These are phyloP conservation scores for Neolamprologus cancellatus DNA, from an alignment of 2,113 vertebrate genomes.

Conservation along the genomic window DNA sequence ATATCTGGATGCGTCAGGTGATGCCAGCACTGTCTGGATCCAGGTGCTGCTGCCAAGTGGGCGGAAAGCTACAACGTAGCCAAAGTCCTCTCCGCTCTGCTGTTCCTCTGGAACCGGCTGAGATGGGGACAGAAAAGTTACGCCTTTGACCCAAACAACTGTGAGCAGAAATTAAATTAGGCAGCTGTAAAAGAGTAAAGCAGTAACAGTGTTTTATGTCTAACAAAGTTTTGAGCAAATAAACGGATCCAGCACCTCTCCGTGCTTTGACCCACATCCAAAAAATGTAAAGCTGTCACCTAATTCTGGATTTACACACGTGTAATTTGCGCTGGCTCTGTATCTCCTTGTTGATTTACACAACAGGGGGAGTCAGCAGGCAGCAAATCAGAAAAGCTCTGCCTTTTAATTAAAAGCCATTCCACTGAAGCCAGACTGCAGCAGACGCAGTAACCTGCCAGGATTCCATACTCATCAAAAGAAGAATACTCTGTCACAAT, in stretches of 20 bases:
- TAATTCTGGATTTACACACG: slow-evolving; percentile 18
- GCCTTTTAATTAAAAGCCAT: slow-evolving; percentile 56
- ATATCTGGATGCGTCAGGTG: slow-evolving; percentile 77
- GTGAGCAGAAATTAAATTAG: neutral
- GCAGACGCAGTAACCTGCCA: slow-evolving; percentile 16
- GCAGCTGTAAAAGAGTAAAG: neutral
- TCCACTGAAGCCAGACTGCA: slow-evolving; percentile 21
- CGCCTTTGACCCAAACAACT: neutral
- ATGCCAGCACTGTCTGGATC: slow-evolving; percentile 78
- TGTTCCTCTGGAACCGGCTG: slow-evolving; percentile 84
- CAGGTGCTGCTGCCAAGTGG: slow-evolving; percentile 75
- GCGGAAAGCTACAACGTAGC: slow-evolving; percentile 79
- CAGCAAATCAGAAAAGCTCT: slow-evolving; percentile 46
- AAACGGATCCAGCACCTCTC: neutral
- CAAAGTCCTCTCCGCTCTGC: slow-evolving; percentile 85
- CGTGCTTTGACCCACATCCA: neutral
- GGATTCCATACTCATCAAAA: slow-evolving; percentile 23
- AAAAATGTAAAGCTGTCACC: slow-evolving; percentile 4
- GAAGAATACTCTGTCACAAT: neutral
- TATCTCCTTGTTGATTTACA: slow-evolving; percentile 46
- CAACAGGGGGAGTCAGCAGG: slow-evolving; percentile 32
- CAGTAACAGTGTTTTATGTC: neutral
- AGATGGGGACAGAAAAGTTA: slow-evolving; percentile 28
- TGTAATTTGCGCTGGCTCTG: slow-evolving; percentile 4
- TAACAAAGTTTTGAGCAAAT: neutral